phyloP scores from a whole-genome alignment of 2,113 vertebrate species.

The Dasyornis broadbenti region DNA sequence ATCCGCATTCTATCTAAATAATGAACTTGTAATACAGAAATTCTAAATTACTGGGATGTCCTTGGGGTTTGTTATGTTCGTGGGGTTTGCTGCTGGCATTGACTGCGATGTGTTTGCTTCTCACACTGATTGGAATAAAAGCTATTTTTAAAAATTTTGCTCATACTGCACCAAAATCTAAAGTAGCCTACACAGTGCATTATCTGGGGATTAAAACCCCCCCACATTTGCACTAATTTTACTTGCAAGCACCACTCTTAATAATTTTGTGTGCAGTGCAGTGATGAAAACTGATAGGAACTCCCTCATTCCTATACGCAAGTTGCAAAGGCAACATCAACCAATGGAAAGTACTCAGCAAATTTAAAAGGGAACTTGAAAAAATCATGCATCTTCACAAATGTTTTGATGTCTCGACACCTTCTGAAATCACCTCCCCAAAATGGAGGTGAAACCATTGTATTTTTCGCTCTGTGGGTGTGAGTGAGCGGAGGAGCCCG shows the following conservation, averaged over 20 bases:
- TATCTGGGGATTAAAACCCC: neutral
- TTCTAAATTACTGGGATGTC: neutral
- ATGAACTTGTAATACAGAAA: constrained; percentile 46
- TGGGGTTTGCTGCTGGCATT: neutral
- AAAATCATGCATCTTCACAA: neutral
- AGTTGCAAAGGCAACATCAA: neutral
- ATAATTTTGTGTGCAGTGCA: neutral
- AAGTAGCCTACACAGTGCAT: neutral
- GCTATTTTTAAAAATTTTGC: neutral
- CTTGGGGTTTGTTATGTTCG: neutral
- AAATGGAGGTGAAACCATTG: neutral
- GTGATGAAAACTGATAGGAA: neutral
- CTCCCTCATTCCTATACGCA: neutral
- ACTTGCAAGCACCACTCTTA: neutral
- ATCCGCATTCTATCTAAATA: constrained; percentile 35
- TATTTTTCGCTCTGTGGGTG: neutral
- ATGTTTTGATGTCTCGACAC: neutral
- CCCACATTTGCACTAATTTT: neutral
- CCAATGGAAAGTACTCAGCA: neutral
- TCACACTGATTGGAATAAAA: neutral
- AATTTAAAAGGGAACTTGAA: neutral
- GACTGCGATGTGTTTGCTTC: neutral
- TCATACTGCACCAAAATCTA: neutral
- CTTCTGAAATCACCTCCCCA: neutral
- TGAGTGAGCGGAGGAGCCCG: neutral